Base-by-base conservation (phyloP, 2,888 invertebrate species). In the Sisyra nigra region DNA sequence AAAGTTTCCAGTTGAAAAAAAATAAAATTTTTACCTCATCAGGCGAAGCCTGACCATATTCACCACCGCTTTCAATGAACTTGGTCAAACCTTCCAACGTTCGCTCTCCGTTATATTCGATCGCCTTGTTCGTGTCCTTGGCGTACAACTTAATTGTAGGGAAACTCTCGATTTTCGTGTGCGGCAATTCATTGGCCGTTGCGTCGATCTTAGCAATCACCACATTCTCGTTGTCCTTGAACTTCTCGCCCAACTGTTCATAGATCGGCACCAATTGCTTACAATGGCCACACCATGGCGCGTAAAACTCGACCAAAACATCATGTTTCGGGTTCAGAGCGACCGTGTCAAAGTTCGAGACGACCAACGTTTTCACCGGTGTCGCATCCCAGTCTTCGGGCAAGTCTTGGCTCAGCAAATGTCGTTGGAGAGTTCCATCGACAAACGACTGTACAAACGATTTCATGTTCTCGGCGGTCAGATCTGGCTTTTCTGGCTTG, bases 211-310 rank as follows among this genome's bases (percentile, higher is more conserved):
- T 98, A 55, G 97, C 96, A 60, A 99, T 83, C 41, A 98, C 74
- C 48, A 97, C 72, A 49, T 79, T 77, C 6, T 76, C 76, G 52
- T 79, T 66, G 56, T 84, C 82, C 65, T 83, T 80, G 70, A 80
- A 97, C 65, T 94, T 87, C 61, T 96, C 94, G 49, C 80, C 94
- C 55, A 96, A 72, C 72, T 96, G 74, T 52, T 97, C 96, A 70
- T 92, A 98, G 65, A 96, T 94, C 18, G 98, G 98, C 44, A 74
- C 87, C 56, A 98, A 72, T 63, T 96, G 91, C 62, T 97, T 96
- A 78, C 97, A 98, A 65, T 98, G 97, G 47, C 93, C 94, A 67
- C 88, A 89, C 97, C 97, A 97, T 47, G 97, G 96, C 42, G 96
- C 96, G 66, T 96, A 98, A 72, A 98, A 99, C 71, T 98, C 97